Conservation (phyloP, 2,113 vertebrate genomes). For the cattle (Bos taurus) region DNA sequence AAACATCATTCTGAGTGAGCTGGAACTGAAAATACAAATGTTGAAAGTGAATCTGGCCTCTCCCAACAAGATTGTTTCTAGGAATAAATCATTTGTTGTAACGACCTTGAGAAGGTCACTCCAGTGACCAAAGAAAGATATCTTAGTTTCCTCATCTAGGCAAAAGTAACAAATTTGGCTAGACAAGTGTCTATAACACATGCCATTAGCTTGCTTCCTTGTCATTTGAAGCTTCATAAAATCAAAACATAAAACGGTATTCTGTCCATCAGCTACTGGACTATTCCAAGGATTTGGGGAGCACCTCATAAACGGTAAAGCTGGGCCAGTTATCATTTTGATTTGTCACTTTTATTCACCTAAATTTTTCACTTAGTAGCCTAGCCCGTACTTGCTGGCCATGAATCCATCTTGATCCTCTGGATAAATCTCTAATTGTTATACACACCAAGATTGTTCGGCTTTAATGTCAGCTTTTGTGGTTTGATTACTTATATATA, state of each 20-base stretch:
- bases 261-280: not conserved
- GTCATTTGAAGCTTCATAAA: not conserved
- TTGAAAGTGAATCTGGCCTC: not conserved
- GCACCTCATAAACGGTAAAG: not conserved
- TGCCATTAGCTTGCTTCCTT: not conserved
- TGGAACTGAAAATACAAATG: not conserved
- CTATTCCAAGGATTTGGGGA: not conserved
- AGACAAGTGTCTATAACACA: not conserved
- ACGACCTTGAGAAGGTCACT: not conserved
- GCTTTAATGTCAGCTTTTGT: not conserved
- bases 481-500: not conserved
- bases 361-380: not conserved
- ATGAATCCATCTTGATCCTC: not conserved
- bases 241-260: not conserved
- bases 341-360: not conserved
- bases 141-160: not conserved
- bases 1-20: not conserved
- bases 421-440: conserved; percentile 48
- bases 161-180: not conserved
- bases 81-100: not conserved
- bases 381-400: not conserved
- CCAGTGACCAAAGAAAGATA: not conserved
- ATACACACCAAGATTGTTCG: not conserved
- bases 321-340: not conserved
- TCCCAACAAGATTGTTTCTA: not conserved